phyloP scores from a whole-genome alignment of 2,113 vertebrate genomes.

The Electrona antarctica region DNA sequence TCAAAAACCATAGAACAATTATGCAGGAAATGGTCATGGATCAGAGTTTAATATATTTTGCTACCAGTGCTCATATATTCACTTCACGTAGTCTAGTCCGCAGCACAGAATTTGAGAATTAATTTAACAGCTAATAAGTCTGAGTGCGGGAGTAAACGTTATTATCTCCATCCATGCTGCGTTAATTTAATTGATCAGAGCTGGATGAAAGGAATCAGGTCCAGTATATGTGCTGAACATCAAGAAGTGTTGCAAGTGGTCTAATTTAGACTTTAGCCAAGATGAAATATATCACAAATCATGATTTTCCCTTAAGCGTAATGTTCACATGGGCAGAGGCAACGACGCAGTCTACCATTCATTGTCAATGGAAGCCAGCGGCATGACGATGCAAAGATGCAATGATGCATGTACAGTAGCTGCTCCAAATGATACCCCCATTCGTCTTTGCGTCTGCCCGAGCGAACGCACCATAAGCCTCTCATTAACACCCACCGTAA shows the following conservation, averaged over 20 bases:
- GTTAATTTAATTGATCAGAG: slow-evolving; percentile 8
- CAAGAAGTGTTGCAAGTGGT: neutral
- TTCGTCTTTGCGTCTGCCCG: too few relatives aligned
- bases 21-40: neutral
- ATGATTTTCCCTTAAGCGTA: too few relatives aligned
- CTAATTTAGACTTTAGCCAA: neutral
- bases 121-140: neutral
- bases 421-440: too few relatives aligned
- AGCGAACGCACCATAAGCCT: too few relatives aligned
- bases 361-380: too few relatives aligned
- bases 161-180: neutral
- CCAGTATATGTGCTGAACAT: neutral
- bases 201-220: neutral
- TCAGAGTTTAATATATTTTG: neutral
- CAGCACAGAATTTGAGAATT: neutral
- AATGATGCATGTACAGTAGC: too few relatives aligned
- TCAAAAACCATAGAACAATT: too few relatives aligned
- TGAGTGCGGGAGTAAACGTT: slow-evolving; percentile 15
- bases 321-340: too few relatives aligned
- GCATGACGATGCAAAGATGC: too few relatives aligned
- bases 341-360: too few relatives aligned
- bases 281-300: too few relatives aligned
- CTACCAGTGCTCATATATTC: neutral
- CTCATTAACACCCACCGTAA: too few relatives aligned
- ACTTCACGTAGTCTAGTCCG: neutral